These are phyloP conservation scores for Odontamblyopus rebecca DNA, from an alignment of 2,797 vertebrate genomes.

Conservation along the genomic window DNA sequence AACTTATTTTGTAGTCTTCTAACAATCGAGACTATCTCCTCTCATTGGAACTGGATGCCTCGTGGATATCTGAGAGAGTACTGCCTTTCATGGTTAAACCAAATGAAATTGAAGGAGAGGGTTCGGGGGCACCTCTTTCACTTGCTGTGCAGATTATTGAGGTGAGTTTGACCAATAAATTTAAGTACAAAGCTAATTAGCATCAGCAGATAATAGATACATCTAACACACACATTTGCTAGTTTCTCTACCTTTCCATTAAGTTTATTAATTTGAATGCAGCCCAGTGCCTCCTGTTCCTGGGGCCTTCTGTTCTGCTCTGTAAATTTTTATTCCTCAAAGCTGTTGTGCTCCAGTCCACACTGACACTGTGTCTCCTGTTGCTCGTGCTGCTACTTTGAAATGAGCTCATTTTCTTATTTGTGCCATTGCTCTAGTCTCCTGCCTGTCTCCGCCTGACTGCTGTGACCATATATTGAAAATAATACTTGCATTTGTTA, in stretches of 20 bases:
- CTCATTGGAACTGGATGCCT: conserved; percentile 76
- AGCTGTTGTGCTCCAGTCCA: conserved; percentile 37
- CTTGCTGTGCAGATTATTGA: conserved; percentile 81
- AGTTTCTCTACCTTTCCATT: conserved; percentile 12
- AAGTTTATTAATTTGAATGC: conserved; percentile 44
- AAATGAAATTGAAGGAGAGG: conserved; percentile 53
- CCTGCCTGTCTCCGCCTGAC: conserved; percentile 25
- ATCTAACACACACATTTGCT: not conserved
- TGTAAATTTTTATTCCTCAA: conserved; percentile 50
- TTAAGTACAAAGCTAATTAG: not conserved
- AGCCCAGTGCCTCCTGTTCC: conserved; percentile 26
- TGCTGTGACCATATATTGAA: conserved; percentile 30
- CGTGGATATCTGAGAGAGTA: conserved; percentile 83
- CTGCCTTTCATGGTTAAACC: conserved; percentile 74
- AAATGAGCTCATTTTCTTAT: conserved; percentile 40
- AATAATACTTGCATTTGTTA: conserved; percentile 21
- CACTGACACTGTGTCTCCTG: conserved; percentile 26
- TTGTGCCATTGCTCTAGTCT: conserved; percentile 34
- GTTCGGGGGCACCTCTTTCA: conserved; percentile 39
- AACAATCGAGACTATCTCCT: conserved; percentile 79
- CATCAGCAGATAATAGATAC: not conserved
- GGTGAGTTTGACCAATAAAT: conserved; percentile 64
- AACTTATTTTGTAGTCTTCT: conserved; percentile 67
- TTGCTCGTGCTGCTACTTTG: conserved; percentile 11
- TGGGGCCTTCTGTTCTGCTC: conserved; percentile 39